Evolutionary conservation across 1,140 invertebrate genomes (phyloP).

Genomic region (Cyclargus thomasi): DNA sequence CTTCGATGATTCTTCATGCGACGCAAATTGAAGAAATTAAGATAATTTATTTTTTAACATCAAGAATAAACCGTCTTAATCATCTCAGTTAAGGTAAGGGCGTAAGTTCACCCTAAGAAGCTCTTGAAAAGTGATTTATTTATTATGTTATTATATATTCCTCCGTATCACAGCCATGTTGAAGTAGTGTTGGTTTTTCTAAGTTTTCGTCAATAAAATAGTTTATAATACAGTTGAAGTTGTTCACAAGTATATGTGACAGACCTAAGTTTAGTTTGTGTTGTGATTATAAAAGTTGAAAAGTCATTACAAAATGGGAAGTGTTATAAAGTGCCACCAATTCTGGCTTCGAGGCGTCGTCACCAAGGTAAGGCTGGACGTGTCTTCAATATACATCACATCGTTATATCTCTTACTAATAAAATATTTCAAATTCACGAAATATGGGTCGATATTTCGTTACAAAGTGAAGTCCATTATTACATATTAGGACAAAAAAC

Average conservation of each 20-base stretch:
- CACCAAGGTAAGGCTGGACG: slow-evolving; percentile 71
- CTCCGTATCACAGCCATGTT: slow-evolving; percentile 73
- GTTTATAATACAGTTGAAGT: slow-evolving; percentile 64
- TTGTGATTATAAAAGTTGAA: slow-evolving; percentile 69
- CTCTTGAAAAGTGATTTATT: slow-evolving; percentile 70
- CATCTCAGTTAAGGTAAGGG: slow-evolving; percentile 72
- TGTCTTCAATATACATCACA: slow-evolving; percentile 69
- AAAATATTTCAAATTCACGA: slow-evolving; percentile 17
- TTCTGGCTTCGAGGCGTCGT: slow-evolving; percentile 68
- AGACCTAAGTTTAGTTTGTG: slow-evolving; percentile 72
- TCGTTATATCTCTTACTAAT: slow-evolving; percentile 44
- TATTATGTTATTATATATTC: slow-evolving; percentile 70
- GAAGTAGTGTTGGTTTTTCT: slow-evolving; percentile 74
- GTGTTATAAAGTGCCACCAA: slow-evolving; percentile 70
- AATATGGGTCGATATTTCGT: slow-evolving; percentile 12
- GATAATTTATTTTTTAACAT: slow-evolving; percentile 50
- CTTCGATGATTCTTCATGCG: slow-evolving; percentile 55
- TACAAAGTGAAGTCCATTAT: background rate
- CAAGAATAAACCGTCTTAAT: slow-evolving; percentile 67
- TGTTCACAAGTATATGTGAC: slow-evolving; percentile 71
- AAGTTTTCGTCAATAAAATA: slow-evolving; percentile 69
- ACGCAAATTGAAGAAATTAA: slow-evolving; percentile 63
- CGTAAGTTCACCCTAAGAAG: slow-evolving; percentile 68
- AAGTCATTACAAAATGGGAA: slow-evolving; percentile 70
- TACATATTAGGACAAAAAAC: slow-evolving; percentile 1